These are phyloP conservation scores for Ammodytes marinus DNA, from an alignment of 2,113 vertebrate genomes.

Conservation along the genomic window DNA sequence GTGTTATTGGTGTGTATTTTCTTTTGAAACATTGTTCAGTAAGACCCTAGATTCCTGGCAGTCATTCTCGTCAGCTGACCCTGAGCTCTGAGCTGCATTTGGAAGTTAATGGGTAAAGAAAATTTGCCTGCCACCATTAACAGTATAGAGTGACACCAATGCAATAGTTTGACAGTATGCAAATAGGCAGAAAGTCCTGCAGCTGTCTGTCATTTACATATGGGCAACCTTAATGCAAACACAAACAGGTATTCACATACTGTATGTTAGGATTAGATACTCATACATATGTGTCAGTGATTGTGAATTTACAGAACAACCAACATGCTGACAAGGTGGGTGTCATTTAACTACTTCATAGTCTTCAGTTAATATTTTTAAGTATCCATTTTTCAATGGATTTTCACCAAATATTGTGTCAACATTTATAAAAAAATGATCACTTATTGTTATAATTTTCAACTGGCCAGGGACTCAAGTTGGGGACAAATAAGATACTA, in stretches of 20 bases:
- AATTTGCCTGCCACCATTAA: background rate
- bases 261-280: background rate
- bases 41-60: too few species aligned
- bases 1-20: too few species aligned
- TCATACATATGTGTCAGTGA: background rate
- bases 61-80: too few species aligned
- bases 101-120: background rate
- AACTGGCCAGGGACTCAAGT: too few species aligned
- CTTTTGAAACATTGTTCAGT: too few species aligned
- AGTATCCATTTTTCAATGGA: background rate
- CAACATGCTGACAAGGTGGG: background rate
- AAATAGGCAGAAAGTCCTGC: background rate
- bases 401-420: background rate
- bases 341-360: background rate
- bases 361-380: background rate
- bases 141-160: background rate
- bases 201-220: too few species aligned
- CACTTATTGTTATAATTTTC: too few species aligned
- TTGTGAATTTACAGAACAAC: too few species aligned
- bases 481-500: too few species aligned
- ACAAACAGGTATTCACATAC: background rate
- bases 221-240: too few species aligned
- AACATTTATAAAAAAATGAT: background rate
- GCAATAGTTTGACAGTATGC: background rate
- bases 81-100: background rate